phyloP scores from a whole-genome alignment of 2,888 invertebrate species.

The Limnephilus lunatus region DNA sequence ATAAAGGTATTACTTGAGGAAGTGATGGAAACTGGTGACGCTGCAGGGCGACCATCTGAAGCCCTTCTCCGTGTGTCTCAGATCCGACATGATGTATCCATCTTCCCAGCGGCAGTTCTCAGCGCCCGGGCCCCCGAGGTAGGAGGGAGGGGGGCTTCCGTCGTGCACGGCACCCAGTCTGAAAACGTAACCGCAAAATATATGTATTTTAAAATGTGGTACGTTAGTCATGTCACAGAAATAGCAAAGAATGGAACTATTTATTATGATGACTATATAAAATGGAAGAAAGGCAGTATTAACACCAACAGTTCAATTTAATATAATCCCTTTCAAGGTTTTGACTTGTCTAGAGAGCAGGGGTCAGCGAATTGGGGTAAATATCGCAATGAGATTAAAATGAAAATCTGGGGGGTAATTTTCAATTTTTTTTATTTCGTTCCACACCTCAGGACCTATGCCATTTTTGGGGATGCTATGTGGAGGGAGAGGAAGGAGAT shows the following conservation, averaged over 20 bases:
- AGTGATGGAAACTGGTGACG: constrained; percentile 95
- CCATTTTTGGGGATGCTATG: no score
- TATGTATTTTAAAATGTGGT: neutral
- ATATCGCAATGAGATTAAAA: no score
- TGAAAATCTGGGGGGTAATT: no score
- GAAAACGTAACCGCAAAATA: constrained; percentile 53
- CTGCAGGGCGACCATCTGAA: constrained; percentile 97
- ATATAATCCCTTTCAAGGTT: no score
- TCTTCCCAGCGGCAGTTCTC: constrained; percentile 97
- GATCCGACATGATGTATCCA: constrained; percentile 96
- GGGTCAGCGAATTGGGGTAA: no score
- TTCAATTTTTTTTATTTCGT: no score
- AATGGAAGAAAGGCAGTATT: neutral
- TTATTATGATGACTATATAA: neutral
- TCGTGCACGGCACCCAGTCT: constrained; percentile 97
- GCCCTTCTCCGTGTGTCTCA: constrained; percentile 95
- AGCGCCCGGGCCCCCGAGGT: constrained; percentile 95
- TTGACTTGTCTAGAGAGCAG: no score
- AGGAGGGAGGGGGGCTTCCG: constrained; percentile 95
- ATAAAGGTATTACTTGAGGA: constrained; percentile 85
- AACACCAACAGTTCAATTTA: no score
- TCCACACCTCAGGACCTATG: no score
- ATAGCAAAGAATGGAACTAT: neutral
- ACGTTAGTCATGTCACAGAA: constrained; percentile 61
- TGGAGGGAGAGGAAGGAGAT: no score